Evolutionary conservation across 1,140 invertebrate species (phyloP), one percentile per base, ranked within the genome.

Genomic region (Trichoplusia ni): DNA sequence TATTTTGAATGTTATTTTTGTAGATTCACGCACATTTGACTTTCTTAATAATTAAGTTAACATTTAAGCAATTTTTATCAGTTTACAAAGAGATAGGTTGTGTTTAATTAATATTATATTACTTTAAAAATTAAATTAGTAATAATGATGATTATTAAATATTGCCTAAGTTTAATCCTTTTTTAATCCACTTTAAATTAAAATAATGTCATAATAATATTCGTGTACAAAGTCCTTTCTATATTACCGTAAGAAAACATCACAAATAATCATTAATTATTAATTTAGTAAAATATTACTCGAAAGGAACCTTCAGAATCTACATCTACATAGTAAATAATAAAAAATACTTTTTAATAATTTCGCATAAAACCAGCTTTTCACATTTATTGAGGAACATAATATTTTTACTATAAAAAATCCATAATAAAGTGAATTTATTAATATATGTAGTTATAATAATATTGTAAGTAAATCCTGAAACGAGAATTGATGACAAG

Each of bases 341-440:
- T 19, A 19, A 19, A 40, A 2, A 4, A 33, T 33, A 4, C n/a
- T 37, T 2, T 11, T 38, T 16, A 6, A 47, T 47, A 29, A 47
- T 47, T 47, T 47, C 25, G 23, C 44, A 47, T 47, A 47, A 16
- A 33, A 47, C 1, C 25, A 13, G n/a, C 25, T 47, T 47, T 47
- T 27, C 25, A 11, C 19, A 46, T 46, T 14, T 38, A 38, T 44
- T 44, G 23, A 47, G 13, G 16, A 47, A 47, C 44, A 47, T 47
- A 47, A 29, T 47, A 29, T 47, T 42, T 47, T 47, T 47, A 47
- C 13, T 47, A 14, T 19, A 9, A 16, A 9, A 47, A 23, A 47
- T 47, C 25, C 25, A 47, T 33, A 27, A 25, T 47, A 47, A 47
- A 47, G 44, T 47, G 44, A 47, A 47, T 47, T 47, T 47, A 47